Evolutionary conservation across 1,140 invertebrate genomes (phyloP).

Genomic region (Drosophila auraria): DNA sequence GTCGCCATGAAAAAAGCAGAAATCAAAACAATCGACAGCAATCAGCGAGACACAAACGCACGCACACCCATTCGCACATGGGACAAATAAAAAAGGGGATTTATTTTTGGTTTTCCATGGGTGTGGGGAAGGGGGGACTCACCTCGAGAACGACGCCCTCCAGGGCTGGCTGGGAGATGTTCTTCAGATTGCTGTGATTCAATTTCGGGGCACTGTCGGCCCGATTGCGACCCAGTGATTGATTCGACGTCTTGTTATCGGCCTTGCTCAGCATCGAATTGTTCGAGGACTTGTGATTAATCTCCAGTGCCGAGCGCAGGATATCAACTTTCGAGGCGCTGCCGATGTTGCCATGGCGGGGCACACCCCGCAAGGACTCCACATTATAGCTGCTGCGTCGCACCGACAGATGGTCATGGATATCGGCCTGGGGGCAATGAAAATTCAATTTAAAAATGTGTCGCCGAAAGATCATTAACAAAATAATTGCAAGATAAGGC

Average conservation of each 20-base stretch:
- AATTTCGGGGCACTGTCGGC: slow-evolving; percentile 88
- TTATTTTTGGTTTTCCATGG: not conserved
- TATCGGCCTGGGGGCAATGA: slow-evolving; percentile 68
- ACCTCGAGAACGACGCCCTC: slow-evolving; percentile 85
- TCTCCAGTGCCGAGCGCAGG: slow-evolving; percentile 88
- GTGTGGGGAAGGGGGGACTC: slow-evolving; percentile 55
- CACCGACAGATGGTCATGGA: slow-evolving; percentile 84
- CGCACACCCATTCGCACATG: slow-evolving; percentile 25
- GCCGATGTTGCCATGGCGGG: slow-evolving; percentile 83
- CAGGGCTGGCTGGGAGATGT: slow-evolving; percentile 87
- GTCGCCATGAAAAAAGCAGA: slow-evolving; percentile 14
- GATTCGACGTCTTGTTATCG: slow-evolving; percentile 86
- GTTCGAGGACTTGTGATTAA: slow-evolving; percentile 86
- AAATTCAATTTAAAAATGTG: slow-evolving; percentile 33
- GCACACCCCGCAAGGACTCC: slow-evolving; percentile 71
- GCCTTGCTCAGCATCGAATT: slow-evolving; percentile 84
- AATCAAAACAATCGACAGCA: slow-evolving; percentile 84
- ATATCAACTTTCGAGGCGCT: slow-evolving; percentile 89
- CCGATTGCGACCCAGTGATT: slow-evolving; percentile 85
- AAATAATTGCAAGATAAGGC: slow-evolving; percentile 1
- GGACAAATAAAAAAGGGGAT: slow-evolving; percentile 8
- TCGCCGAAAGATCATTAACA: slow-evolving; percentile 17
- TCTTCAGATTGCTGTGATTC: slow-evolving; percentile 86
- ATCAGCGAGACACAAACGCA: slow-evolving; percentile 60
- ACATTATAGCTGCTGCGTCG: slow-evolving; percentile 85